phyloP scores from a whole-genome alignment of 2,113 vertebrate species.

The Connochaetes taurinus region DNA sequence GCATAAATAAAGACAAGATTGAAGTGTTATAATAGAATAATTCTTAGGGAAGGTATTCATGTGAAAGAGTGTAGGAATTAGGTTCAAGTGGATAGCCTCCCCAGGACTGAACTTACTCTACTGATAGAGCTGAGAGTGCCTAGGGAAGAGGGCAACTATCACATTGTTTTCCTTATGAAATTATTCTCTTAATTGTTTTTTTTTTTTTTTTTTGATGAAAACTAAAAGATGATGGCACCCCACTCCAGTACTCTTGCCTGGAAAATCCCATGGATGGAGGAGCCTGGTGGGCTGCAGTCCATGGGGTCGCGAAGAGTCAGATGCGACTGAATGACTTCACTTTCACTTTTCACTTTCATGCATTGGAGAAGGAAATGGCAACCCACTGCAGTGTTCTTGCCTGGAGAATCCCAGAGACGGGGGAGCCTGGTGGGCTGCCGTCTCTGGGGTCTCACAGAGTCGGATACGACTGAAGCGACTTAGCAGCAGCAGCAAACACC shows the following conservation, averaged over 20 bases:
- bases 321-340: too few species aligned
- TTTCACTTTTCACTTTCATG: too few species aligned
- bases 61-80: background rate
- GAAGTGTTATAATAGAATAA: background rate
- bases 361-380: too few species aligned
- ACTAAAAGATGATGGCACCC: background rate
- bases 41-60: background rate
- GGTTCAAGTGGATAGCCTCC: background rate
- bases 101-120: background rate
- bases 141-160: background rate
- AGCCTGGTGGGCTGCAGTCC: too few species aligned
- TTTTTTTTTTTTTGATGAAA: background rate
- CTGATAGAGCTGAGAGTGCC: background rate
- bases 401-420: too few species aligned
- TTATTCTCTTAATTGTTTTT: background rate
- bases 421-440: too few species aligned
- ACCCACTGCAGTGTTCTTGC: too few species aligned
- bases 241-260: too few species aligned
- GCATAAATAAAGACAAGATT: background rate
- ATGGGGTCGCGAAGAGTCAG: too few species aligned
- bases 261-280: too few species aligned
- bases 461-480: rapidly evolving
- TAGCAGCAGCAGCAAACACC: background rate
- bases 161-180: background rate
- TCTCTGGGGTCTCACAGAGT: too few species aligned